These are phyloP conservation scores for Chionoecetes opilio DNA, from an alignment of 1,140 invertebrate genomes.

Conservation along the genomic window DNA sequence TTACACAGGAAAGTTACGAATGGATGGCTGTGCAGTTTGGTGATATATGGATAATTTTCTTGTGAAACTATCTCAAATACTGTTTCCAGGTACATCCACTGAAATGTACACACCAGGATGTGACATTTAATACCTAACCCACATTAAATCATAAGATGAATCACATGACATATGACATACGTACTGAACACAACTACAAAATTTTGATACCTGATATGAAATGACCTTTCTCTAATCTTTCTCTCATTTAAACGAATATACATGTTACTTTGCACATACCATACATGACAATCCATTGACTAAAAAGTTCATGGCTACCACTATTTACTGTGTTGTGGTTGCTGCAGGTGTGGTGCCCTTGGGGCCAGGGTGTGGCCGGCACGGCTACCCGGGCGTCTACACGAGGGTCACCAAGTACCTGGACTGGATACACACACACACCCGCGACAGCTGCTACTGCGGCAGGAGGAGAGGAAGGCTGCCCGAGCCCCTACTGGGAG, in stretches of 20 bases:
- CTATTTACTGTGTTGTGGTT: background rate
- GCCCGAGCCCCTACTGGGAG: background rate
- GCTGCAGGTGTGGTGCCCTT: constrained; percentile 85
- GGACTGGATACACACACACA: constrained; percentile 86
- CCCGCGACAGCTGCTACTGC: constrained; percentile 87
- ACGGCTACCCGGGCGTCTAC: constrained; percentile 87
- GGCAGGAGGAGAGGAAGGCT: constrained; percentile 77
- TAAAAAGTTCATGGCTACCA: background rate
- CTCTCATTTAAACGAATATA: constrained; percentile 30
- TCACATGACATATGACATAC: too few relatives aligned
- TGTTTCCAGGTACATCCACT: too few relatives aligned
- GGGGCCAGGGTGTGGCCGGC: constrained; percentile 88
- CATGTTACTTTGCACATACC: background rate
- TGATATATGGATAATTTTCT: too few relatives aligned
- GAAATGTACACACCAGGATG: too few relatives aligned
- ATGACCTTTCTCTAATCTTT: too few relatives aligned
- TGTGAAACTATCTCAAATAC: too few relatives aligned
- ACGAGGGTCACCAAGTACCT: constrained; percentile 86
- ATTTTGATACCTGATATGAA: too few relatives aligned
- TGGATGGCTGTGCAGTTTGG: too few relatives aligned
- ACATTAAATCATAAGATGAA: too few relatives aligned
- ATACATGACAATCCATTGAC: background rate
- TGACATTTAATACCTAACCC: too few relatives aligned
- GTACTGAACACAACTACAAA: too few relatives aligned
- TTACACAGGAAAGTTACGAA: too few relatives aligned